Evolutionary conservation across 2,797 vertebrate species (phyloP).

Genomic region (Xenops minutus): DNA sequence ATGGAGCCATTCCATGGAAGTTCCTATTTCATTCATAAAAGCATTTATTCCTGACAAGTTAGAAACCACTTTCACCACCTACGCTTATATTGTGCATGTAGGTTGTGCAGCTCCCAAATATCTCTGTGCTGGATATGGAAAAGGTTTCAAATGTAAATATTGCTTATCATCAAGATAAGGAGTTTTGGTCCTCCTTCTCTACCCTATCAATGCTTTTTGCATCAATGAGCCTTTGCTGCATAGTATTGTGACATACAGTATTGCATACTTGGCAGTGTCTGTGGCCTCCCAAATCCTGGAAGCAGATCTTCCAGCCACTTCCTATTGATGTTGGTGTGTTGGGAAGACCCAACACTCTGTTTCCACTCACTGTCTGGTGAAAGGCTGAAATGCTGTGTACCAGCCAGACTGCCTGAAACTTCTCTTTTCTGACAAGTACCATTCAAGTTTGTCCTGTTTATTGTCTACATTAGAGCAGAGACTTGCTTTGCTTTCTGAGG

Average conservation of each 20-base stretch:
- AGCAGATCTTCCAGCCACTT: not conserved
- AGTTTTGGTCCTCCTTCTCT: not conserved
- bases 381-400: not conserved
- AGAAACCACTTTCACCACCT: not conserved
- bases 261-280: too few relatives aligned
- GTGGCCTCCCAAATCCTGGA: not conserved
- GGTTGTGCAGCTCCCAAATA: not conserved
- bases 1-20: not conserved
- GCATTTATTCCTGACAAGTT: not conserved
- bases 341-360: not conserved
- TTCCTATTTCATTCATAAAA: not conserved
- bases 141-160: not conserved
- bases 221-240: not conserved
- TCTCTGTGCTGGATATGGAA: not conserved
- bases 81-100: rapidly evolving
- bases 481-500: not conserved
- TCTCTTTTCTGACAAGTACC: not conserved
- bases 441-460: not conserved
- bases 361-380: not conserved
- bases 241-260: not conserved
- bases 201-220: not conserved
- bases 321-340: not conserved
- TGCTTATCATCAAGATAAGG: not conserved
- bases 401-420: not conserved
- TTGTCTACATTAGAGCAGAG: not conserved